Base-by-base conservation (phyloP, 2,113 vertebrate species). In the Lipophrys pholis region DNA sequence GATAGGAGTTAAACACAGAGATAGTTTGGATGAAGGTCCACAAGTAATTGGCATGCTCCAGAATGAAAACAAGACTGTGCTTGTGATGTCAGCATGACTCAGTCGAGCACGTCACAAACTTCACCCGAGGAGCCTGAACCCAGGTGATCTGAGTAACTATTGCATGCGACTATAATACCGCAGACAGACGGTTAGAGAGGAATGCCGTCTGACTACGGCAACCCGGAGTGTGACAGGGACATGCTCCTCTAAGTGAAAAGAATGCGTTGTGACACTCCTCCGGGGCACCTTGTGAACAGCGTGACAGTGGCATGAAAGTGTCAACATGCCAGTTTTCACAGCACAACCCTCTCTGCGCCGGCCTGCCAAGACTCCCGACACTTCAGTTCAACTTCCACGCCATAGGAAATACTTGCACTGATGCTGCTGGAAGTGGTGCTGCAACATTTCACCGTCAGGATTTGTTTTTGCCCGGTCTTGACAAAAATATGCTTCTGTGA, bases 271-370 rank as follows among this genome's bases (percentile, higher is more conserved):
- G 85, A 88, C 89, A 87, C 82, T 87, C 74, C 90, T 90, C 76
- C 81, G 2, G 90, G 90, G 83, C 84, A 82, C 85, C 87, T 87
- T 86, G 84, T 82, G 86, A 85, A 82, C 82, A 84, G 72, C 36
- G 68, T 90, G 84, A 86, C 84, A 69, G 76, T 81, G 83, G 81
- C 83, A 89, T 92, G 89, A 91, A 90, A 77, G 83, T 73, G 15
- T 87, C 80, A 84, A 81, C 77, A 85, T 89, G 85, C 84, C 85
- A 73, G 84, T 87, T 90, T 91, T 91, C 88, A 91, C 85, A 73
- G 73, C 50, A 58, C 40, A 12, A 78, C 63, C 82, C 73, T 78
- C 67, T 81, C 83, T 69, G 73, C 36, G 58, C 72, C 35, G 40
- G 51, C 52, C 76, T 63, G 83, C 86, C 90, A 81, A 72, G 62